Evolutionary conservation across 2,797 vertebrate species (phyloP).

Genomic region (Notolepis coatsorum): DNA sequence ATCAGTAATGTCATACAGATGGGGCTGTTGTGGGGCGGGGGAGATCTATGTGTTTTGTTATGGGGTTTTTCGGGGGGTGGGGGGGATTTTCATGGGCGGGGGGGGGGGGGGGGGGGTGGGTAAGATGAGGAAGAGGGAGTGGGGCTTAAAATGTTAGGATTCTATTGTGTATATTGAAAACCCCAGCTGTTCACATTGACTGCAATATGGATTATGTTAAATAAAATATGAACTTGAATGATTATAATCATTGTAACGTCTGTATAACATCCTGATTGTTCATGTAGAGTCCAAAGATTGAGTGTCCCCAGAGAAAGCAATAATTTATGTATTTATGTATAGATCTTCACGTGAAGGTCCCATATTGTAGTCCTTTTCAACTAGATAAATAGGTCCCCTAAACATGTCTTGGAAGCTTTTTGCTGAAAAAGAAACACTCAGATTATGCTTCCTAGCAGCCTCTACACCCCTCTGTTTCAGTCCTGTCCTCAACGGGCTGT

Average conservation of each 20-base stretch:
- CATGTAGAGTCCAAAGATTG: no score
- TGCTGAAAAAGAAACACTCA: no score
- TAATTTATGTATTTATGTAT: slow-evolving; percentile 27
- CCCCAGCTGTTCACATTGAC: slow-evolving; percentile 84
- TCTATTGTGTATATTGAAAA: slow-evolving; percentile 84
- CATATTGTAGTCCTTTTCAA: no score
- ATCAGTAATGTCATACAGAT: slow-evolving; percentile 37
- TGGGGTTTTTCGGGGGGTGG: slow-evolving; percentile 27
- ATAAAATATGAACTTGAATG: slow-evolving; percentile 85
- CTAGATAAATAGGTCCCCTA: no score
- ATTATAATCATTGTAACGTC: slow-evolving; percentile 56
- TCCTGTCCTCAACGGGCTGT: no score
- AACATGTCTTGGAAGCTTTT: no score
- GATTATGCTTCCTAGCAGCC: no score
- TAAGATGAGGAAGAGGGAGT: slow-evolving; percentile 39
- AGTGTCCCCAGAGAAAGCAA: no score
- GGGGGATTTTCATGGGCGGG: slow-evolving; percentile 1
- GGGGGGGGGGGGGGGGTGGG: slow-evolving; percentile 22
- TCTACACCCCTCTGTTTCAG: no score
- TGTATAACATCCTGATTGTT: no score
- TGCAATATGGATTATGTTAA: slow-evolving; percentile 87
- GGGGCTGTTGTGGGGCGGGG: slow-evolving; percentile 38
- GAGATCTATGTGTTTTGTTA: slow-evolving; percentile 47
- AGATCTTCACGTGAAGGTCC: no score
- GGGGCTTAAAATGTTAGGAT: slow-evolving; percentile 73